Evolutionary conservation across 92 coral and sea anemone genomes (phyloP), one percentile per base, ranked within the genome.

Genomic region (Paragorgia papillata): DNA sequence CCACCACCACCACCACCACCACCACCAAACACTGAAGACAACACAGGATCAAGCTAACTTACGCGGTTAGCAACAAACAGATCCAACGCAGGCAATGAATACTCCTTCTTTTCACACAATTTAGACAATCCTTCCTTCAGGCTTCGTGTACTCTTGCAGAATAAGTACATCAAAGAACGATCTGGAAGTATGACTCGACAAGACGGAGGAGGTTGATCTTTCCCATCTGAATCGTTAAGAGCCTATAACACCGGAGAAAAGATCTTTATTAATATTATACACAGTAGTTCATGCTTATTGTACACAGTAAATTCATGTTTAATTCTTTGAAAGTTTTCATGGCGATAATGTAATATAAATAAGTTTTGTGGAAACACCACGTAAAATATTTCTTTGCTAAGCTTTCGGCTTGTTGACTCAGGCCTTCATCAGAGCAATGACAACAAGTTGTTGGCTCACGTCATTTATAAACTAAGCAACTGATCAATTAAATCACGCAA

Each of bases 161-260:
- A 57, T 48, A 95, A 53, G 53, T 89, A 91, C 18, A 96, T 95
- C 20, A 96, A 89, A 35, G 97, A 91, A 62, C 78, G 93, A 64
- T 91, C 89, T 0, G 99, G 97, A 28, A 95, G 62, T 30, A 95
- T 85, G 27, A 95, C 86, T 75, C 97, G 81, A 65, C 99, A 95
- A 65, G 92, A 19, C 20, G 78, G 78, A 7, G 78, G 78, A 34
- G 64, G 49, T 54, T 71, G 78, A 8, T 71, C 78, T 53, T 34
- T 71, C 0, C 78, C 60, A 58, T 71, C 78, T 5, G 64, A 71
- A 30, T 71, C 78, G 37, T 53, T 51, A 0, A 95, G 66, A 9
- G 95, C 80, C 99, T 95, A 46, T 14, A 83, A 70, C 7, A n/a
- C n/a, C n/a, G n/a, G n/a, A n/a, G 51, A 14, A 62, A 60, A 74